Base-by-base conservation (phyloP, 2,797 vertebrate species). In the Eulemur mongoz region DNA sequence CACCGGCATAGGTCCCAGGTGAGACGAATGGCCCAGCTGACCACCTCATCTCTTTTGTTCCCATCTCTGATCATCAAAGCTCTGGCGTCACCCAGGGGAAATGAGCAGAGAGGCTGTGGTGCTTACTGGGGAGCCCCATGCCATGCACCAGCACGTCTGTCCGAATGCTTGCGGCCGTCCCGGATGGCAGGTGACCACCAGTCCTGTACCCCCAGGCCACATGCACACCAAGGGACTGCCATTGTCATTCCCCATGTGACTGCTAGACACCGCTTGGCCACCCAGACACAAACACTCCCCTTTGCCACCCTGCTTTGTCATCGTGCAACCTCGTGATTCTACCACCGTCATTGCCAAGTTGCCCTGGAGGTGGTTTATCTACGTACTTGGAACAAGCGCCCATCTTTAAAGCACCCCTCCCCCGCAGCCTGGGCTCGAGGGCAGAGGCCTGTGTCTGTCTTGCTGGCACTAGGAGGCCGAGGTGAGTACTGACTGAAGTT, bases 1-100 rank as follows among this genome's bases (percentile, higher is more conserved):
- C 20, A 22, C 4, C 0, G 4, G 25, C n/a, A 30, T 27, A 30
- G 35, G 4, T 43, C 35, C 9, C 25, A 2, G 50, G 35, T 13
- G 35, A 27, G 23, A 25, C 6, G 54, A 73, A 0, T 2, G 40
- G 30, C 30, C 78, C n/a, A 38, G 15, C 15, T 3, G 22, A 48
- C 5, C 54, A 48, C 76, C 45, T 57, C 30, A 1, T 48, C 35
- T 13, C 54, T 61, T 61, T 30, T 38, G 32, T 25, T 25, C 22
- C 14, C 8, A 13, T 72, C 50, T 59, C 59, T 69, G 27, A 5
- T 43, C 85, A 30, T 12, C 90, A 25, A 35, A 52, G 69, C 78
- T 80, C 82, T 4, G 17, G 32, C 7, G 40, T 59, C 27, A 9
- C 32, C 75, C 22, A 3, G 43, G 35, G 52, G 7, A 18, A 17